Percentiles rank a stretch among this genome's conserved stretches.
These are phyloP conservation scores for Loripinus fragilis DNA, from an alignment of 2,888 invertebrate genomes.

Conservation along the genomic window DNA sequence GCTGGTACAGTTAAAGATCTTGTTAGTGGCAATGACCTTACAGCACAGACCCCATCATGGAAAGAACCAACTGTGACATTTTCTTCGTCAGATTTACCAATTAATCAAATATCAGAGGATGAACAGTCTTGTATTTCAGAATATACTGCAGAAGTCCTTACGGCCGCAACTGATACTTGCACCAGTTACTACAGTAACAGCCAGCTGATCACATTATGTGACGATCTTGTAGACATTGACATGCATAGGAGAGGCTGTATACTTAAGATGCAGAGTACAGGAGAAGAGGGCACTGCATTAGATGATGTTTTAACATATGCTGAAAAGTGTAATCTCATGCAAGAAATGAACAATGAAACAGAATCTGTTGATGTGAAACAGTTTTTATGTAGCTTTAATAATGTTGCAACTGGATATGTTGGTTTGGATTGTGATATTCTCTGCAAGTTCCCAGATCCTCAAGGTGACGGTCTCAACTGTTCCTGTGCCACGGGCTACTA, in stretches of 20 bases:
- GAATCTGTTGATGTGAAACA: not conserved
- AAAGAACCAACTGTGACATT: not conserved
- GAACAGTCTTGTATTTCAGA: not conserved
- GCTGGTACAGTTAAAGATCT: not conserved
- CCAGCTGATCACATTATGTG: not conserved
- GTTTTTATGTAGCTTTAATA: constrained; percentile 14
- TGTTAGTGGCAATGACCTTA: not conserved
- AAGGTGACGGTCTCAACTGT: constrained; percentile 35
- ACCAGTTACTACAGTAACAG: not conserved
- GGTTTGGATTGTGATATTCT: constrained; percentile 47
- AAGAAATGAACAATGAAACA: not conserved
- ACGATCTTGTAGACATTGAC: not conserved
- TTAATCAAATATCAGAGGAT: not conserved
- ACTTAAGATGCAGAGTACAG: not conserved
- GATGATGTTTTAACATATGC: not conserved
- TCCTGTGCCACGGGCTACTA: constrained; percentile 65
- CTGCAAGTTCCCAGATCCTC: constrained; percentile 42
- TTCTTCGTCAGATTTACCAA: not conserved
- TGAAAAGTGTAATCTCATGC: not conserved
- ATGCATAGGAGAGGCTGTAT: not conserved
- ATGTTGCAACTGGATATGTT: constrained; percentile 39
- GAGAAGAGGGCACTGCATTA: not conserved
- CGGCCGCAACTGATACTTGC: not conserved
- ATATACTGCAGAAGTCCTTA: not conserved
- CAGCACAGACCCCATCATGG: not conserved